Evolutionary conservation across 1,140 invertebrate species (phyloP), one percentile per base, ranked within the genome.

Genomic region (Musca vetustissima): DNA sequence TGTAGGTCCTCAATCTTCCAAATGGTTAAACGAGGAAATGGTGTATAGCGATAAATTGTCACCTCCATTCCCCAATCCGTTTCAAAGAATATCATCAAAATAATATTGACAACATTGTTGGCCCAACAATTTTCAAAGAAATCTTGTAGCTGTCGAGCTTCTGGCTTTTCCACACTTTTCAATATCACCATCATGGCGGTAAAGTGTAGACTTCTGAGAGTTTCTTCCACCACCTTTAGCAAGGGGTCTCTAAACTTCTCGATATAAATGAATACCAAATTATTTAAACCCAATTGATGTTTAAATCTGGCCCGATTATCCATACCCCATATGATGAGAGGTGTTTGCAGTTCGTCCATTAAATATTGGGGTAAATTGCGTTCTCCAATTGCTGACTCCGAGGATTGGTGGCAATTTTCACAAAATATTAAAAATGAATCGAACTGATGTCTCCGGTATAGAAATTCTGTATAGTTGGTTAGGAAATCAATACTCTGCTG

Each of bases 121-220:
- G 50, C 48, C 76, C 76, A 77, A 49, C 76, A 77, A 74, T 73
- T 78, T 14, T 24, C 13, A 22, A 77, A 77, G 9, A 77, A 71
- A 1, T 47, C 2, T 7, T 50, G 43, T 11, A 76, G 8, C 6
- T 72, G 21, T 1, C 19, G 21, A 2, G 8, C 0, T 0, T 65
- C 48, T 0, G 61, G 66, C 1, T 9, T 9, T 0, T 4, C 1
- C 8, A 53, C 2, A 13, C 11, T 11, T 4, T 65, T 71, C 2
- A 69, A 8, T 0, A 76, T 64, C 9, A 77, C 74, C 0, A 77
- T 22, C 64, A 77, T 68, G 3, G 72, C 69, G 0, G 70, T 28
- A 15, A 73, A 64, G 2, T 74, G 76, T 8, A 68, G 50, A 14
- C 70, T 73, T 24, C 48, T 17, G 19, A 77, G 22, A 1, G 70